Evolutionary conservation across 64 coral and sea anemone genomes (phyloP), one percentile per base, ranked within the genome.

Genomic region (Hydrozoanthus tunicans): DNA sequence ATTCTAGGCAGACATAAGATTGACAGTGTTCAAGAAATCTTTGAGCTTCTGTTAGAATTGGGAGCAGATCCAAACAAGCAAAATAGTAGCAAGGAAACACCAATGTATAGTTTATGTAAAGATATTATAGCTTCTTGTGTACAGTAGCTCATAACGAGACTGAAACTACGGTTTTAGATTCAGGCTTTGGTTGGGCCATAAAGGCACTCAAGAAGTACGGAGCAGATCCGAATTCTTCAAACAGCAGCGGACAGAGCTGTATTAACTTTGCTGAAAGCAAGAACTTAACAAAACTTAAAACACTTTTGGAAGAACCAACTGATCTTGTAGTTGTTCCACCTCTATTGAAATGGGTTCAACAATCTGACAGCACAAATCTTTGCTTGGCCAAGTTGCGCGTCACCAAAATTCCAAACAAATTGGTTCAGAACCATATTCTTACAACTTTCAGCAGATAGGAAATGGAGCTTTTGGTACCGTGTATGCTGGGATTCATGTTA

Each of bases 401-500:
- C 59, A 55, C 53, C 89, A 79, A 26, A 62, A 78, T 12, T 62
- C 58, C 6, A 64, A 90, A 13, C 26, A 52, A 26, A 59, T 32
- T 26, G 77, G 32, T 43, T 43, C 32, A 0, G 32, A 53, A 58
- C 7, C 5, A 5, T 70, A 24, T 79, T 67, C 65, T 61, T 91
- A 91, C 58, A 62, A 91, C 62, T 17, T 15, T 13, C 14, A 26
- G 3, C 32, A 27, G 24, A 67, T 91, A 56, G 59, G 60, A 80
- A 66, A 9, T 52, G 89, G 89, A 5, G 54, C 73, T 17, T 90
- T 90, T 64, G 89, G 89, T 51, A 6, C 9, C 51, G 73, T 90
- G 25, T 90, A 64, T 90, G 89, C 75, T 53, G 86, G 86, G 61
- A 90, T 89, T 26, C 27, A 74, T 32, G 86, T 58, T 12, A 89